Evolutionary conservation across 2,888 invertebrate species (phyloP).

Genomic region (Polietes domitor): DNA sequence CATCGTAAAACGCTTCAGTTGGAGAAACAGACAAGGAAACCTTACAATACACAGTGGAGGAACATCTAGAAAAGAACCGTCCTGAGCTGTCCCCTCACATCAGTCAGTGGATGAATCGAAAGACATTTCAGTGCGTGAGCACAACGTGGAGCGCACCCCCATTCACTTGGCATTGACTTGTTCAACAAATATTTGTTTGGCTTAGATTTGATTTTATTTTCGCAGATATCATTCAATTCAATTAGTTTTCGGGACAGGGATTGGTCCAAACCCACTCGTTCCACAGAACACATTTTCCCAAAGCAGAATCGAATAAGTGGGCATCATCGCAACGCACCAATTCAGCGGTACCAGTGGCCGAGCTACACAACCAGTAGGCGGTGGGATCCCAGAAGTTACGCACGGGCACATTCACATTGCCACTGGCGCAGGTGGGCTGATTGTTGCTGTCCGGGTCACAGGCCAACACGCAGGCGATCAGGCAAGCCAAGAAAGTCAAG

Average conservation of each 20-base stretch:
- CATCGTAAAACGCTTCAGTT: no score
- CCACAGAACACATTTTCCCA: slow-evolving; percentile 46
- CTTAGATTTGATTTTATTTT: no score
- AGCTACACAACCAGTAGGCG: slow-evolving; percentile 45
- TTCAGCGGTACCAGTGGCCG: background rate
- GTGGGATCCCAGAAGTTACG: slow-evolving; percentile 60
- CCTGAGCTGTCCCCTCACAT: no score
- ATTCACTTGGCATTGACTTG: no score
- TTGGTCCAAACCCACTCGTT: slow-evolving; percentile 45
- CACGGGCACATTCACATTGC: slow-evolving; percentile 30
- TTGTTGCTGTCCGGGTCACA: slow-evolving; percentile 52
- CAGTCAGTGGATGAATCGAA: no score
- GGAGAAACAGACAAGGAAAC: no score
- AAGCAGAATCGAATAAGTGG: slow-evolving; percentile 35
- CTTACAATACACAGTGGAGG: no score
- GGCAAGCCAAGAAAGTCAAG: slow-evolving; percentile 36
- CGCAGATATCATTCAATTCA: no score
- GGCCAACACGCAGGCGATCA: slow-evolving; percentile 12
- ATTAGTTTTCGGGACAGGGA: slow-evolving; percentile 36
- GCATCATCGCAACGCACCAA: background rate
- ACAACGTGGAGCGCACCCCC: no score
- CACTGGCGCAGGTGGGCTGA: slow-evolving; percentile 32
- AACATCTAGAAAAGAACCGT: no score
- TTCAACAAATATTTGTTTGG: no score
- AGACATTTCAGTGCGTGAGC: no score